Evolutionary conservation across 2,113 vertebrate genomes (phyloP), one percentile per base, ranked within the genome.

Genomic region (Caranx melampygus): DNA sequence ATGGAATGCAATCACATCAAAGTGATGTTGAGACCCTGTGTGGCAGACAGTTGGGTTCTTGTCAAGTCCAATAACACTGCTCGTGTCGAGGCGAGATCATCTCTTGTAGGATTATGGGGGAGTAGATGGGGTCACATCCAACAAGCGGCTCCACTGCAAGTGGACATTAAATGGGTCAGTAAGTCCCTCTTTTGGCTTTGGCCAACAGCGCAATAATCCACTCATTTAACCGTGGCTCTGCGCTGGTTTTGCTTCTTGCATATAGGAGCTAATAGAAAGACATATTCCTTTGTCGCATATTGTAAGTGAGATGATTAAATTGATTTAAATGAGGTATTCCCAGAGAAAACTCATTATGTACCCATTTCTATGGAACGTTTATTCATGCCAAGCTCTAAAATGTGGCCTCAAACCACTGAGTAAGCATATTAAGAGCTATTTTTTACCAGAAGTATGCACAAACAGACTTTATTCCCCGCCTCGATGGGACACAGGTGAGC

Each of bases 161-260:
- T 83, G 81, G 84, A 90, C 86, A 89, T 88, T 87, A 93, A 91
- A 91, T 93, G 89, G 90, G 91, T 92, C 91, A 93, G 80, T 90
- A 87, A 90, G 87, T 89, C 90, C 63, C 44, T 69, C 47, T 83
- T 65, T 83, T 88, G 90, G 91, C 91, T 90, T 83, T 72, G 60
- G 89, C 83, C 81, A 83, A 45, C 72, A 64, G 63, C 52, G 13
- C 47, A 44, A 69, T 91, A 91, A 91, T 93, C 88, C 78, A 88
- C 72, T 89, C 72, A 64, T 84, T 81, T 87, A 86, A 47, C 78
- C 58, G 21, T 47, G 68, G 69, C 79, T 69, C 42, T 12, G 20
- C 81, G 84, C 58, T 44, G 67, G 61, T 73, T 81, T 16, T 75
- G 72, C 51, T 72, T 81, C 18, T 83, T 72, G 55, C 68, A 74